Conservation (phyloP, 2,113 vertebrate species). For the Hypomesus transpacificus region DNA sequence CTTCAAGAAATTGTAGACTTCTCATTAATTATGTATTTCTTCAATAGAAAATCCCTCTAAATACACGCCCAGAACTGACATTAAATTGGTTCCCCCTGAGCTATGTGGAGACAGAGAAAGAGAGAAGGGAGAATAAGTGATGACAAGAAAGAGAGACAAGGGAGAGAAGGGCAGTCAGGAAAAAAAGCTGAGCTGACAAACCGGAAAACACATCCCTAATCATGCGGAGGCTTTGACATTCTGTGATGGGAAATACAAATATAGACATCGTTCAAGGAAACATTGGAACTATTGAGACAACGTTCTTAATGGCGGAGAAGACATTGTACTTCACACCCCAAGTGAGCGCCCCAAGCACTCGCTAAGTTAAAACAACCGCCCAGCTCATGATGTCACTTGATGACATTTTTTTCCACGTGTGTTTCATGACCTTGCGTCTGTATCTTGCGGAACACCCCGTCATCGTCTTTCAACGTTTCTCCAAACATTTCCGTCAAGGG, state of each 20-base stretch:
- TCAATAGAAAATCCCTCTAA: slow-evolving; percentile 54
- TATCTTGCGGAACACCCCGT: too few species aligned
- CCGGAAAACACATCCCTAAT: slow-evolving; percentile 27
- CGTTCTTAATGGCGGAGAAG: neutral
- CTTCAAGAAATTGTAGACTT: slow-evolving; percentile 46
- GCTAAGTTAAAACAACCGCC: too few species aligned
- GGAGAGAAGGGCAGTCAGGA: slow-evolving; percentile 9
- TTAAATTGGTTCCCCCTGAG: slow-evolving; percentile 47
- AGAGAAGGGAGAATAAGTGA: neutral
- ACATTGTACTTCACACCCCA: slow-evolving; percentile 9
- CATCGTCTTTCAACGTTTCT: too few species aligned
- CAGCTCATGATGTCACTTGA: too few species aligned
- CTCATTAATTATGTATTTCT: slow-evolving; percentile 67
- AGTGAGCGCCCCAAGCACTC: slow-evolving; percentile 26
- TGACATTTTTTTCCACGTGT: too few species aligned
- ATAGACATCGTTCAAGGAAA: slow-evolving; percentile 14
- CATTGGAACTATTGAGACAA: neutral
- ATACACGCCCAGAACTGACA: slow-evolving; percentile 49
- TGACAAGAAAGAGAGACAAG: slow-evolving; percentile 36
- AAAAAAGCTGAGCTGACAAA: neutral
- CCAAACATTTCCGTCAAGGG: too few species aligned
- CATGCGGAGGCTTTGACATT: slow-evolving; percentile 27
- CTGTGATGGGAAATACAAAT: slow-evolving; percentile 20
- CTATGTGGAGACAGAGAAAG: slow-evolving; percentile 18
- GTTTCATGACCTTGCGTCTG: too few species aligned